Evolutionary conservation across 2,797 vertebrate genomes (phyloP).

Genomic region (Hipposideros larvatus): DNA sequence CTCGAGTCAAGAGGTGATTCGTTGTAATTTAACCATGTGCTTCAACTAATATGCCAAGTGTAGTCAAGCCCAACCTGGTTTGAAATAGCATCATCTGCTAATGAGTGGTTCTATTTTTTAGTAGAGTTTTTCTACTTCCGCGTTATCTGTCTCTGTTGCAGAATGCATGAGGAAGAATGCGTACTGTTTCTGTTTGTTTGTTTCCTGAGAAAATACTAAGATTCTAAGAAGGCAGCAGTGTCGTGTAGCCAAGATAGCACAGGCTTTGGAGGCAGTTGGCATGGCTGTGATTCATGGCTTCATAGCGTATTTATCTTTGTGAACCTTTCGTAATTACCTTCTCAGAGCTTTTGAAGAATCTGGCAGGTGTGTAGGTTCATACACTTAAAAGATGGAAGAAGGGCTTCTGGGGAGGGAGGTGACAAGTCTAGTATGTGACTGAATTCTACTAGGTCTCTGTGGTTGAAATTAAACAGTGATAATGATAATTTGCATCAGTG

Average conservation of each 20-base stretch:
- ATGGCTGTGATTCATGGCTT: conserved; percentile 23
- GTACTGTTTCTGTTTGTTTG: background rate
- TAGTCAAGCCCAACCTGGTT: background rate
- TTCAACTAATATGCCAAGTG: conserved; percentile 35
- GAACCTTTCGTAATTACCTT: conserved; percentile 10
- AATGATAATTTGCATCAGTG: background rate
- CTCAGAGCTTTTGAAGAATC: background rate
- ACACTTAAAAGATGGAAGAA: background rate
- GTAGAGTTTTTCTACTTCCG: background rate
- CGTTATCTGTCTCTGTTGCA: background rate
- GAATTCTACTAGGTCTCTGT: background rate
- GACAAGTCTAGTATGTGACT: background rate
- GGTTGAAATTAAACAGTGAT: background rate
- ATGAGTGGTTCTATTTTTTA: background rate
- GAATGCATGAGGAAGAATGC: background rate
- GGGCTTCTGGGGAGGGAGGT: background rate
- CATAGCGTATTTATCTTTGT: background rate
- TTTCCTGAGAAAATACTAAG: background rate
- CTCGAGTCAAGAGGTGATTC: background rate
- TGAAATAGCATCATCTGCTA: conserved; percentile 43
- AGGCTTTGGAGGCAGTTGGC: background rate
- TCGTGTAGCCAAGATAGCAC: background rate
- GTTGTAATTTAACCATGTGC: conserved; percentile 16
- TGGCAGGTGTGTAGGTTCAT: background rate
- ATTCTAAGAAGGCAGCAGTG: background rate